A percentile compares a stretch with the other conserved stretches of the same genome.
phyloP scores from a whole-genome alignment of 2,113 vertebrate genomes.

The Arenaria interpres region DNA sequence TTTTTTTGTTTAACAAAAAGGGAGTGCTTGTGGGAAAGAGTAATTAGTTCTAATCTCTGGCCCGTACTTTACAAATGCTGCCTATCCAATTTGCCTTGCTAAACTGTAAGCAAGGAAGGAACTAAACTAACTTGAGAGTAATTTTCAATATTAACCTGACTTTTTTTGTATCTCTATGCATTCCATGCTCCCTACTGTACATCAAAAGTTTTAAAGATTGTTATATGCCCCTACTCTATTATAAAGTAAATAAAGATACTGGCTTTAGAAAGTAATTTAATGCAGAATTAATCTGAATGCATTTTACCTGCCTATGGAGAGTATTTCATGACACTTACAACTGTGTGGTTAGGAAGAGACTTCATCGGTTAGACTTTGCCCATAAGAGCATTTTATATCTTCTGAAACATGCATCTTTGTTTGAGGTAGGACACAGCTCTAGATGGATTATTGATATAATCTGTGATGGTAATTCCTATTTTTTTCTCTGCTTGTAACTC shows the following conservation, averaged over 20 bases:
- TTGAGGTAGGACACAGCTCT: neutral
- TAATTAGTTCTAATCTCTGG: neutral
- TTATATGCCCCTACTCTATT: neutral
- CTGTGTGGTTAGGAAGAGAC: neutral
- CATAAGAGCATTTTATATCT: neutral
- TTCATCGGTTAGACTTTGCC: neutral
- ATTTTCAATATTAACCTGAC: neutral
- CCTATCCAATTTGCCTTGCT: neutral
- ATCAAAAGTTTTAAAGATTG: neutral
- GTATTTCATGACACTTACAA: neutral
- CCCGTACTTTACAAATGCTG: neutral
- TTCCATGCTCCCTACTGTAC: neutral
- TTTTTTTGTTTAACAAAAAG: neutral
- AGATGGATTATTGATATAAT: neutral
- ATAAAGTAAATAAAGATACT: neutral
- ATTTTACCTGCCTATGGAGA: neutral
- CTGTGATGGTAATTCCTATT: neutral
- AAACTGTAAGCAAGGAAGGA: neutral
- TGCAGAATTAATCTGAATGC: neutral
- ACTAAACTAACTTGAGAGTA: neutral
- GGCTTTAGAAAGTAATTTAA: neutral
- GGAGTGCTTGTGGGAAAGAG: neutral
- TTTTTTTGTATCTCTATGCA: neutral
- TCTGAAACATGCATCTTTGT: neutral
- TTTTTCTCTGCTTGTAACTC: neutral